A percentile compares a stretch with the other conserved stretches of the same genome.
Evolutionary conservation across 2,113 vertebrate species (phyloP).

Genomic region (Choloepus hoffmanni): DNA sequence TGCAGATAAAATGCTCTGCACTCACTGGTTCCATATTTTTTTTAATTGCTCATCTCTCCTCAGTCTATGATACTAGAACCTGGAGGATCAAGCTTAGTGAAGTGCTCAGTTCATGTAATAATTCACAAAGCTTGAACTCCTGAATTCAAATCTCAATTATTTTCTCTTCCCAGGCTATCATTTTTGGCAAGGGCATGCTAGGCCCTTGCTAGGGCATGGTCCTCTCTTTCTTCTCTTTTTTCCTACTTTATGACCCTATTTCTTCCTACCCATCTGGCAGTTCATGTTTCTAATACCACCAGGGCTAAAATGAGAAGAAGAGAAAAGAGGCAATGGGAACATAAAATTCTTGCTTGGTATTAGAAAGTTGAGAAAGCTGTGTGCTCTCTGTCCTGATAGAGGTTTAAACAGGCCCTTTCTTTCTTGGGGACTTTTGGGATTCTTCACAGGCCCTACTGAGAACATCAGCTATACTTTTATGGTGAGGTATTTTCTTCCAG

Average conservation of each 20-base stretch:
- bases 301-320: neutral
- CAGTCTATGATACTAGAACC: neutral
- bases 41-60: neutral
- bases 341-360: neutral
- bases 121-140: neutral
- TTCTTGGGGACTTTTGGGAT: neutral
- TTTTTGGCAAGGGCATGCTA: neutral
- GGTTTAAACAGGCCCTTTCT: neutral
- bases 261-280: neutral
- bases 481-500: neutral
- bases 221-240: neutral
- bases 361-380: neutral
- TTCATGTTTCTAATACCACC: neutral
- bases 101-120: neutral
- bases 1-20: neutral
- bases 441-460: neutral
- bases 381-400: neutral
- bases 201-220: too few relatives aligned
- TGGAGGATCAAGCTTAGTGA: neutral
- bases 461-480: neutral
- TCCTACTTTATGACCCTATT: neutral
- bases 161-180: neutral
- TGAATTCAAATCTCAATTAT: neutral
- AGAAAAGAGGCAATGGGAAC: neutral
- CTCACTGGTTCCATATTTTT: neutral